These are phyloP conservation scores for Centropyge bicolor DNA, from an alignment of 2,797 vertebrate genomes.

Conservation along the genomic window DNA sequence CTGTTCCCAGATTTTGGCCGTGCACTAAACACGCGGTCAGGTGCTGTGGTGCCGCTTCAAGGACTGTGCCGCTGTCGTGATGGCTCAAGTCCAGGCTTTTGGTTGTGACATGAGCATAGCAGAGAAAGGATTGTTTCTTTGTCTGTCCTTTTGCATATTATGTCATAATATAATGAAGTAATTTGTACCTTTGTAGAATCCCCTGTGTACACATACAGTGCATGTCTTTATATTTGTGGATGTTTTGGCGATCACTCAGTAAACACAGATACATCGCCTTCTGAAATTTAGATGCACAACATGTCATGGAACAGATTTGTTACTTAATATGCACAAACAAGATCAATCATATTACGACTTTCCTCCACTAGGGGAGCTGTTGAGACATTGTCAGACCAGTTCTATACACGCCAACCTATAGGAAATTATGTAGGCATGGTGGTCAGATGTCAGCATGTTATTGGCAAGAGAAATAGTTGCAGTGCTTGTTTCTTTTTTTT, in stretches of 20 bases:
- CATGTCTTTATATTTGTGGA: slow-evolving; percentile 11
- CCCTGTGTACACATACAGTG: not conserved
- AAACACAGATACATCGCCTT: slow-evolving; percentile 38
- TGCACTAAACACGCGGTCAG: slow-evolving; percentile 66
- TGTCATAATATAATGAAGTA: not conserved
- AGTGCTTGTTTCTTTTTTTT: not conserved
- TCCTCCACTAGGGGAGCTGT: not conserved
- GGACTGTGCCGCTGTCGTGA: slow-evolving; percentile 42
- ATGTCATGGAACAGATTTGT: slow-evolving; percentile 13
- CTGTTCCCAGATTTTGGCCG: slow-evolving; percentile 61
- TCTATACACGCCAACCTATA: not conserved
- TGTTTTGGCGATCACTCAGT: slow-evolving; percentile 25
- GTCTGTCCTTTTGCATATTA: not conserved
- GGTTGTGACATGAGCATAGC: slow-evolving; percentile 28
- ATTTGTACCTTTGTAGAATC: not conserved
- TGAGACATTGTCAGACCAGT: not conserved
- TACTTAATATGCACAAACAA: slow-evolving; percentile 18
- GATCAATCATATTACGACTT: not conserved
- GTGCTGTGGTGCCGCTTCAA: slow-evolving; percentile 56
- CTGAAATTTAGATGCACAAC: slow-evolving; percentile 38
- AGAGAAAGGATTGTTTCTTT: not conserved
- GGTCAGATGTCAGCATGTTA: not conserved
- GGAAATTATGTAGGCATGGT: no score
- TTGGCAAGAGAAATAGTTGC: not conserved
- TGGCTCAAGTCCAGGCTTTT: slow-evolving; percentile 55